Evolutionary conservation across 1,140 invertebrate species (phyloP).

Genomic region (Camponotus pennsylvanicus): DNA sequence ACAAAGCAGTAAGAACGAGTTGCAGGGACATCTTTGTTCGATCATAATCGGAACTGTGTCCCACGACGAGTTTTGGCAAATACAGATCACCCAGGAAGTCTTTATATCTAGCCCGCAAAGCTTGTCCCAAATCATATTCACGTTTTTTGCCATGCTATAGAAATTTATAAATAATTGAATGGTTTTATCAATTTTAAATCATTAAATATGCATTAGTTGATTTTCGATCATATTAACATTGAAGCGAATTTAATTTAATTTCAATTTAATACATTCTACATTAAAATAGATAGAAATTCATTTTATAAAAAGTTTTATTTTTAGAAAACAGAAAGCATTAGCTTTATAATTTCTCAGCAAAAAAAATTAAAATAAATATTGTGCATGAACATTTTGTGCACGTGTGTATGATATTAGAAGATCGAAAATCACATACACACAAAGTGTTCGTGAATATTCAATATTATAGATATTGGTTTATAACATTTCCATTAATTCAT

Average conservation of each 20-base stretch:
- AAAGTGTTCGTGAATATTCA: no score
- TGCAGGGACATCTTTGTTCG: constrained; percentile 88
- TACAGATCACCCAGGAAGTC: constrained; percentile 83
- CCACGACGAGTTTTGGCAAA: constrained; percentile 80
- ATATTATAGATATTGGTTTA: background rate
- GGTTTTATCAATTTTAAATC: background rate
- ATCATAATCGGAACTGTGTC: constrained; percentile 85
- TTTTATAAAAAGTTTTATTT: no score
- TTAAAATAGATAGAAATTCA: background rate
- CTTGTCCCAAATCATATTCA: constrained; percentile 83
- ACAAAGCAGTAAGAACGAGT: constrained; percentile 86
- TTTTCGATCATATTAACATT: background rate
- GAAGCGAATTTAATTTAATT: background rate
- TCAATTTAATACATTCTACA: background rate
- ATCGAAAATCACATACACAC: no score
- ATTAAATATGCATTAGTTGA: no score
- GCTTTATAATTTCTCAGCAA: background rate
- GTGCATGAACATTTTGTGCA: background rate
- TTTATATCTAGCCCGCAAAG: constrained; percentile 81
- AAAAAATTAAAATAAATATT: background rate
- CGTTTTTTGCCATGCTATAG: constrained; percentile 85
- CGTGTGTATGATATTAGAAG: no score
- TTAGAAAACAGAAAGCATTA: no score
- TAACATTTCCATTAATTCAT: background rate
- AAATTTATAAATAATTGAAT: background rate